Percentiles rank a stretch among this genome's conserved stretches.
These are phyloP conservation scores for Neomonachus schauinslandi DNA, from an alignment of 2,113 vertebrate species.

Conservation along the genomic window DNA sequence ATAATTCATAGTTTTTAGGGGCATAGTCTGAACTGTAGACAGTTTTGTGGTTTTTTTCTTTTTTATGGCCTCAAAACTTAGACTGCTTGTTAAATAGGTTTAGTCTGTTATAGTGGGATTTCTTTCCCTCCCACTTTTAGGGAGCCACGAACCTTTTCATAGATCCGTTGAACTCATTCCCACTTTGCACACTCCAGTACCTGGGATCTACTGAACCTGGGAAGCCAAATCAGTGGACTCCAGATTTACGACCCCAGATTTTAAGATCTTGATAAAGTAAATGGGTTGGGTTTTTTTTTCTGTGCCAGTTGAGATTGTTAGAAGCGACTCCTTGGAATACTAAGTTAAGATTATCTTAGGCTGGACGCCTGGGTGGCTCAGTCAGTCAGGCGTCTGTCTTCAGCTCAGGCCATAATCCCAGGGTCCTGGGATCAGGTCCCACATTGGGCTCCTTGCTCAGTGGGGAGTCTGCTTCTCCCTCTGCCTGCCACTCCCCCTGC, in stretches of 20 bases:
- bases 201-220: neutral
- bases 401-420: no score
- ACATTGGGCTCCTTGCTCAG: no score
- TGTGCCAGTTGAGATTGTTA: neutral
- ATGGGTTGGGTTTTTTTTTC: neutral
- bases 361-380: no score
- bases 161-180: neutral
- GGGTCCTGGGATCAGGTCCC: no score
- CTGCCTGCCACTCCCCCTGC: no score
- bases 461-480: no score
- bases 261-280: neutral
- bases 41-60: neutral
- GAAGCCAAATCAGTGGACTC: fast-evolving
- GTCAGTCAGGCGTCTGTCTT: no score
- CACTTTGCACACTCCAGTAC: neutral
- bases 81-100: neutral
- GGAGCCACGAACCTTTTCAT: neutral
- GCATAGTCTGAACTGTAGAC: neutral
- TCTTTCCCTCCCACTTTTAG: neutral
- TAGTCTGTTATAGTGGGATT: neutral
- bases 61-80: neutral
- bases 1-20: neutral
- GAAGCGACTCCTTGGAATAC: neutral
- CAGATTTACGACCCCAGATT: neutral
- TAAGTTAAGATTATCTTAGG: neutral